Base-by-base conservation (phyloP, 2,888 invertebrate species). In the Cheilosia vulpina region DNA sequence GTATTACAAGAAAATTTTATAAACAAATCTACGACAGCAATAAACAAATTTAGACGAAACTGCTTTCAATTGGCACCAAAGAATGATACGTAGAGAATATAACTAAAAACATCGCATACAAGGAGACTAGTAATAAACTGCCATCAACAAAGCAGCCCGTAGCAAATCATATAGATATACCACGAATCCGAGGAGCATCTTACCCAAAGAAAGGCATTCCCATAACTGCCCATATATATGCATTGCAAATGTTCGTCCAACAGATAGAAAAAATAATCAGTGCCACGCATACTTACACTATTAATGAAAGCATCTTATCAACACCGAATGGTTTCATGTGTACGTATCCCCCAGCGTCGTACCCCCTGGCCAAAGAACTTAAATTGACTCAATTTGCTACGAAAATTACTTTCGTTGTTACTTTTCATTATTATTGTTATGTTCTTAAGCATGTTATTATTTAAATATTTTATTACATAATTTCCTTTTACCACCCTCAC, bases 381-480 rank as follows among this genome's bases (percentile, higher is more conserved):
- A 72, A 81, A 81, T 76, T 71, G 85, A 81, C 85, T 85, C 76
- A 85, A 81, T 68, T 85, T 81, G 68, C 81, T 77, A 60, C 71
- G 76, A 62, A 43, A 79, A 76, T 62, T 68, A 55, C 63, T 75
- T 75, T 57, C 43, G 62, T 80, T 66, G 13, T 76, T 68, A 76
- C 53, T 62, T 81, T 72, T 31, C 47, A 60, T 80, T 52, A 57
- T 78, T 62, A 62, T 17, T 52, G 24, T 83, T 62, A 63, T 79
- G 55, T 71, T 77, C 41, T 52, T 58, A 77, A 63, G 85, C 85
- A 85, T 85, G 85, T 55, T 60, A 77, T 66, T 66, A 81, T 85
- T 85, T 80, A 31, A 75, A 69, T 71, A 79, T 53, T 71, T 72
- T 31, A 58, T 79, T 79, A 66, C 65, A 60, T 79, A 41, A 52